These are phyloP conservation scores for Drosophila melanogaster DNA, from an alignment of 1,140 invertebrate genomes.

Conservation along the genomic window DNA sequence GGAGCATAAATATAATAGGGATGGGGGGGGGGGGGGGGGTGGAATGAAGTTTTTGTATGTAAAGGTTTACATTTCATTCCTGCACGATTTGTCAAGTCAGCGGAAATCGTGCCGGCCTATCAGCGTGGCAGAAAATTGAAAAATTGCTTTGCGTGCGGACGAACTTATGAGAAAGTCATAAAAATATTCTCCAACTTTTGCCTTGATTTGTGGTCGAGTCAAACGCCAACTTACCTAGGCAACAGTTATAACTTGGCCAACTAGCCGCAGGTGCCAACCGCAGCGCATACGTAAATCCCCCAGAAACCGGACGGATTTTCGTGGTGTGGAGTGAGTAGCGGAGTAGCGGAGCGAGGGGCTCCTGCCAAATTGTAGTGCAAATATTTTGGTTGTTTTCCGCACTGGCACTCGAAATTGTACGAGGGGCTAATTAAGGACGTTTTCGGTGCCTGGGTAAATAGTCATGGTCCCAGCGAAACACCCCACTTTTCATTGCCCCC, in stretches of 20 bases:
- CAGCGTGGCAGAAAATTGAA: constrained; percentile 79
- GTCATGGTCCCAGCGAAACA: constrained; percentile 2
- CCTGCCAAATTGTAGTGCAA: constrained; percentile 44
- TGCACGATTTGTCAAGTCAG: constrained; percentile 83
- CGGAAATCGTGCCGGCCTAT: constrained; percentile 82
- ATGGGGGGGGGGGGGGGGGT: not conserved
- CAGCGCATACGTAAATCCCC: constrained; percentile 24
- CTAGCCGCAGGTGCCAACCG: constrained; percentile 48
- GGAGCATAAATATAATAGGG: not conserved
- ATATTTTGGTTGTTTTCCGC: constrained; percentile 48
- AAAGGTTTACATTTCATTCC: constrained; percentile 80
- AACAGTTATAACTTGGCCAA: constrained; percentile 39
- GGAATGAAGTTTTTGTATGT: constrained; percentile 54
- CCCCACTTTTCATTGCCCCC: not conserved
- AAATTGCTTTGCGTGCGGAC: constrained; percentile 75
- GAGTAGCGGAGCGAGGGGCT: too few relatives aligned
- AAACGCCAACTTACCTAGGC: constrained; percentile 67
- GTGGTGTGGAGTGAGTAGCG: not conserved
- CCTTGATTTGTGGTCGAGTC: constrained; percentile 69
- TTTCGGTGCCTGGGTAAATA: constrained; percentile 40
- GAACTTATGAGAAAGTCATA: constrained; percentile 77
- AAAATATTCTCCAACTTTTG: constrained; percentile 52
- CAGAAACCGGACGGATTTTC: constrained; percentile 47
- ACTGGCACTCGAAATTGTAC: constrained; percentile 47
- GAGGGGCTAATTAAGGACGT: constrained; percentile 49